Evolutionary conservation across 2,888 invertebrate genomes (phyloP), one percentile per base, ranked within the genome.

Genomic region (Callimorpha dominula): DNA sequence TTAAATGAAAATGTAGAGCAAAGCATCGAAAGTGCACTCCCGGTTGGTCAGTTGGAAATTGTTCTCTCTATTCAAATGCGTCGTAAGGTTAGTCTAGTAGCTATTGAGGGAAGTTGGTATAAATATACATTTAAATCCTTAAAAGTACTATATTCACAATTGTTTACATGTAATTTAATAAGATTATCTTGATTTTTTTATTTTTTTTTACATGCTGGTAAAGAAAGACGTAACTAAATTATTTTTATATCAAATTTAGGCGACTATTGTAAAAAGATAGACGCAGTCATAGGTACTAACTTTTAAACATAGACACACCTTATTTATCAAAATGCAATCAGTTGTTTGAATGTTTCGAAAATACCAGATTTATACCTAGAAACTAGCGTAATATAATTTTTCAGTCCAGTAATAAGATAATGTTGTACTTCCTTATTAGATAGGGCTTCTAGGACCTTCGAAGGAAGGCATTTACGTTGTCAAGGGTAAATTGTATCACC

Each of bases 1-100:
- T 87, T 77, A 84, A 87, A 80, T 81, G 82, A 77, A 82, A 83
- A 83, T 81, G 60, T 84, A 80, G 81, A 76, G 43, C 78, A 80
- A 75, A 79, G 80, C 79, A 66, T 17, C 76, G 75, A 75, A 78
- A 74, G 70, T 77, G 79, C 78, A 78, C 68, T 70, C 77, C 17
- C 66, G 1, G 70, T 71, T 69, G 70, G 75, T 65, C 74, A 71
- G 77, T 67, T 77, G 71, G 68, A 74, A 77, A 76, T 73, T 71
- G 68, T 73, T 72, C 73, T 65, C 66, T 77, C 74, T 72, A 83
- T 78, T 76, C 76, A 81, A 68, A 76, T 73, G 83, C 83, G 83
- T 83, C 77, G 75, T 20, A 8, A 65, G 71, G 65, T 57, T 57
- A 14, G 50, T 31, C 43, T 71, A 31, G 0, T 54, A n/a, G 20